A percentile compares a stretch with the other conserved stretches of the same genome.
Evolutionary conservation across 2,113 vertebrate species (phyloP).

Genomic region (Callithrix jacchus): DNA sequence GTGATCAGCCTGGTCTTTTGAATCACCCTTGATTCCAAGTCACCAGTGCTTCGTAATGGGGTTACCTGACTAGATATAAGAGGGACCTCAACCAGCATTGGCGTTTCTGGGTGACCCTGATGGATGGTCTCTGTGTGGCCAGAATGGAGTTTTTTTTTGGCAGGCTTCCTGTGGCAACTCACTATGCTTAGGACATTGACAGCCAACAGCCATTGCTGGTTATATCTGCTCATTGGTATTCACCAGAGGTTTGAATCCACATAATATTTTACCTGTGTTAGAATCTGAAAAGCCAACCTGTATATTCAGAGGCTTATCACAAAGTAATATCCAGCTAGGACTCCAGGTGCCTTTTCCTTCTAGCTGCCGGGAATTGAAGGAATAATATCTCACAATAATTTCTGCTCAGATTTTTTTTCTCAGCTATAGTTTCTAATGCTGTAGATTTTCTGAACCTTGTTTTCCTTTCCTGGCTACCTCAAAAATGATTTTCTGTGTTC

Average conservation of each 20-base stretch:
- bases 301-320: no score
- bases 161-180: background rate
- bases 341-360: background rate
- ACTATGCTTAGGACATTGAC: background rate
- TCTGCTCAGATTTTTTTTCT: background rate
- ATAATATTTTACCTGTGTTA: background rate
- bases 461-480: background rate
- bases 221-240: background rate
- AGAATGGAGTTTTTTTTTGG: background rate
- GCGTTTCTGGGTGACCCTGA: background rate
- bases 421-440: background rate
- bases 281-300: background rate
- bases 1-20: background rate
- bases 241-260: background rate
- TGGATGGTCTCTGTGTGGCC: background rate
- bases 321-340: background rate
- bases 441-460: background rate
- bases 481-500: background rate
- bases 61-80: no score
- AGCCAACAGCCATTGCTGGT: background rate
- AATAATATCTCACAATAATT: background rate
- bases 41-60: fast-evolving
- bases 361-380: background rate
- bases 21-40: background rate
- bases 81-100: no score